Conservation (phyloP, 2,113 vertebrate species). For the Boulengerochromis microlepis region DNA sequence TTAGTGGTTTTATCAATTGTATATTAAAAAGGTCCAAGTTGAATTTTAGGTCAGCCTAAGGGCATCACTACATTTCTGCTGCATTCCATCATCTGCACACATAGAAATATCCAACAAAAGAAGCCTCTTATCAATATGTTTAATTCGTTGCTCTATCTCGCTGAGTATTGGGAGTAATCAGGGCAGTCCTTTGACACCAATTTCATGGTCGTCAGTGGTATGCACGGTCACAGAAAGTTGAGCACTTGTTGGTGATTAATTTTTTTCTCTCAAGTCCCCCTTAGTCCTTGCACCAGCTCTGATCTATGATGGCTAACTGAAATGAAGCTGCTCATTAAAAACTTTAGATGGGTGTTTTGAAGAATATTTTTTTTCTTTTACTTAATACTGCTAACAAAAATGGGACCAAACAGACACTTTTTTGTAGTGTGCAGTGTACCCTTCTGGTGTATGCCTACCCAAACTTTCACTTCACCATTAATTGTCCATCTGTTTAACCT, state of each 20-base stretch:
- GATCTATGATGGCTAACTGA: not conserved
- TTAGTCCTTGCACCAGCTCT: not conserved
- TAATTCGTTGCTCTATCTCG: not conserved
- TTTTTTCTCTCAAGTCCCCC: not conserved
- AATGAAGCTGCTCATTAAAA: not conserved
- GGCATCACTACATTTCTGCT: not conserved
- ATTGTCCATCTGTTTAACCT: constrained; percentile 45
- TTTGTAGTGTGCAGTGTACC: not conserved
- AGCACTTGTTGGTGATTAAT: not conserved
- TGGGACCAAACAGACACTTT: not conserved
- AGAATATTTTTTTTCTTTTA: not conserved
- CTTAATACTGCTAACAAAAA: not conserved
- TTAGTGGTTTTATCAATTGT: not conserved
- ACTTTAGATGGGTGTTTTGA: not conserved
- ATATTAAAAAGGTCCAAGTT: not conserved
- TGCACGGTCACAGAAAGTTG: not conserved
- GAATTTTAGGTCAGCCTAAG: not conserved
- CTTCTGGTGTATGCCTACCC: not conserved
- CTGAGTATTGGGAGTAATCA: not conserved
- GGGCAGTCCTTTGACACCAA: not conserved
- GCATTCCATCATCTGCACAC: not conserved
- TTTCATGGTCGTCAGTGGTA: not conserved
- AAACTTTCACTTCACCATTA: constrained; percentile 27
- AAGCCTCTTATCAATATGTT: not conserved
- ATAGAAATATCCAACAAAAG: not conserved